Percentiles rank a stretch among this genome's conserved stretches.
Conservation (phyloP, 2,888 invertebrate species). For the Drosophila heteroneura region DNA sequence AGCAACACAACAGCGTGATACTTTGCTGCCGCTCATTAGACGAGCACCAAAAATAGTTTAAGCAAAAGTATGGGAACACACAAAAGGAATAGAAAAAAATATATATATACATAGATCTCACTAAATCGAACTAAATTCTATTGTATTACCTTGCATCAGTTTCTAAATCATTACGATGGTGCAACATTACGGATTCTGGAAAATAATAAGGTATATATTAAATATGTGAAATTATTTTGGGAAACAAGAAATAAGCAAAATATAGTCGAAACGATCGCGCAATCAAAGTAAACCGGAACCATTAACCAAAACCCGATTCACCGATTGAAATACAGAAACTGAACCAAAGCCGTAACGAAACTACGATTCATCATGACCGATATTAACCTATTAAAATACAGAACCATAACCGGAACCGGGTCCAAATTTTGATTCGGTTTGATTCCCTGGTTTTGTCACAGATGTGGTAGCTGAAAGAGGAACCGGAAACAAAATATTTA, state of each 20-base stretch:
- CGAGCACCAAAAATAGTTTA: slow-evolving; percentile 20
- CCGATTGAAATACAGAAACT: not conserved
- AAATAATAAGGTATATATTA: not conserved
- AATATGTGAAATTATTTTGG: not conserved
- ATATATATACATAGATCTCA: not conserved
- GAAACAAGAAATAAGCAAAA: not conserved
- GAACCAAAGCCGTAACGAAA: not conserved
- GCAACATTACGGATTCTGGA: not conserved
- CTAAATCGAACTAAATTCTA: not conserved
- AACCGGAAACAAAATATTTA: not conserved
- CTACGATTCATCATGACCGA: not conserved
- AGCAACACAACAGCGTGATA: slow-evolving; percentile 35
- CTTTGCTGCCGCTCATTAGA: slow-evolving; percentile 53
- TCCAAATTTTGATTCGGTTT: not conserved
- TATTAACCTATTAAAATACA: not conserved
- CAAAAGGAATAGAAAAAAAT: not conserved
- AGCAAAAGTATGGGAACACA: slow-evolving; percentile 34
- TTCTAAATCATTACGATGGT: not conserved
- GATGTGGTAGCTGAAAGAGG: not conserved
- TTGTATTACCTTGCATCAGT: not conserved
- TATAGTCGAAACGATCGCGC: not conserved
- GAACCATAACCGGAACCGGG: not conserved
- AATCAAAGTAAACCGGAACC: not conserved
- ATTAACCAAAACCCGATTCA: not conserved
- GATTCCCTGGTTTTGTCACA: not conserved